Conservation (phyloP, 2,113 vertebrate genomes). For the Mesocricetus auratus region DNA sequence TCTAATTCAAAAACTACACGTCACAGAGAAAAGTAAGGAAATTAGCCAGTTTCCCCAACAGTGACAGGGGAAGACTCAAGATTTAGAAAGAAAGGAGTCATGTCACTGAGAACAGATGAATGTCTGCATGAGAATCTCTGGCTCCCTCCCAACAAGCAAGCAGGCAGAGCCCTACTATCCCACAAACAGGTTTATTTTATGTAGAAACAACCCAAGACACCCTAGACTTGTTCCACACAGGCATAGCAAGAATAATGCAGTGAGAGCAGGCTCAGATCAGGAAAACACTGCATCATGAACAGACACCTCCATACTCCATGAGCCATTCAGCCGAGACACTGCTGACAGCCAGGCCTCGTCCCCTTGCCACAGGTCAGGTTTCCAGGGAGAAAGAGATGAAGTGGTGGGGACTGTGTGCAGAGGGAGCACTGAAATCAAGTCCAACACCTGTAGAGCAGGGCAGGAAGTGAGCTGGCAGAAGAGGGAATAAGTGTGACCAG, state of each 20-base stretch:
- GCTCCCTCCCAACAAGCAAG: neutral
- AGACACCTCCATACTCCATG: neutral
- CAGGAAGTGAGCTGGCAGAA: neutral
- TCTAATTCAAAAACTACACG: neutral
- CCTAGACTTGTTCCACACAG: neutral
- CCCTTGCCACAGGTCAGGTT: neutral
- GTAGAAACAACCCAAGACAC: slow-evolving; percentile 15
- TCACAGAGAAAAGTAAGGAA: neutral
- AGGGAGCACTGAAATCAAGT: neutral
- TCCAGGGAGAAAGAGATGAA: neutral
- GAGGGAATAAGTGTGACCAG: neutral
- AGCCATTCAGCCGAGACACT: neutral
- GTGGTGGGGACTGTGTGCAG: neutral
- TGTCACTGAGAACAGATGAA: neutral
- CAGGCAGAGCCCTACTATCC: neutral
- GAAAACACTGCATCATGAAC: neutral
- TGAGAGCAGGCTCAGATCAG: slow-evolving; percentile 4
- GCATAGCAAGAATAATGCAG: neutral
- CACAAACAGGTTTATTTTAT: neutral
- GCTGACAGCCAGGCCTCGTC: neutral
- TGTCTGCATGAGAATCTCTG: neutral
- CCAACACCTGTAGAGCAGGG: neutral
- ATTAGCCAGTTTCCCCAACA: neutral
- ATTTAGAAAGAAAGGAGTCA: neutral
- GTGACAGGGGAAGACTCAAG: neutral